Base-by-base conservation (phyloP, 2,888 invertebrate species). In the Gymnoscelis rufifasciata region DNA sequence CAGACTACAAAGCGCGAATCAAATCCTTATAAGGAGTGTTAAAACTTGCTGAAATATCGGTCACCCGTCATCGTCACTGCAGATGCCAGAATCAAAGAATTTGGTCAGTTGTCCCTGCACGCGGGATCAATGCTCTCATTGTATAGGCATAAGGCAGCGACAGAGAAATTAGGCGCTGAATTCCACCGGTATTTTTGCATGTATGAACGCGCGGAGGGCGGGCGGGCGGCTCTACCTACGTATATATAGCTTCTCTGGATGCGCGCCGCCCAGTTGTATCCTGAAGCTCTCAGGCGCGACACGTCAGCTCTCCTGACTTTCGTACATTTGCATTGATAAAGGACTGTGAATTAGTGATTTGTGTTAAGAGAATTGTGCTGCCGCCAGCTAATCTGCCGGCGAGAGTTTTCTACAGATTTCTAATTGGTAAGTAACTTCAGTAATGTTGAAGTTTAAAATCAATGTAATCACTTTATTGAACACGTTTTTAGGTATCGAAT, bases 81-180 rank as follows among this genome's bases (percentile, higher is more conserved):
- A 40, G 30, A 43, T 43, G 43, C 38, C 38, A 38, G 64, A 64
- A 66, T 64, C 59, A 62, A 76, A 71, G 67, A 80, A 79, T 73
- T 66, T 83, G 77, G 79, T 75, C 76, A 80, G 72, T 61, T 71
- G 75, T 75, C 71, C 66, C 63, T 61, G 65, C 64, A 69, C 78
- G 78, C 78, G 74, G 78, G 87, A 87, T 84, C 87, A 88, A 86
- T 73, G 87, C 75, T 83, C 87, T 67, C 86, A 83, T 83, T 86
- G 86, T 84, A 79, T 72, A 74, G 71, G 72, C 69, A 66, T 69
- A 68, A 75, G 75, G 73, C 78, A 81, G 79, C 78, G 83, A 82
- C 84, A 87, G 82, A 72, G 74, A 86, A 35, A 87, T 86, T 84
- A 77, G 81, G 83, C 78, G 77, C 71, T 71, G 70, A 71, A 87